A percentile compares a stretch with the other conserved stretches of the same genome.
phyloP scores from a whole-genome alignment of 2,888 invertebrate genomes.

The Mantis religiosa region DNA sequence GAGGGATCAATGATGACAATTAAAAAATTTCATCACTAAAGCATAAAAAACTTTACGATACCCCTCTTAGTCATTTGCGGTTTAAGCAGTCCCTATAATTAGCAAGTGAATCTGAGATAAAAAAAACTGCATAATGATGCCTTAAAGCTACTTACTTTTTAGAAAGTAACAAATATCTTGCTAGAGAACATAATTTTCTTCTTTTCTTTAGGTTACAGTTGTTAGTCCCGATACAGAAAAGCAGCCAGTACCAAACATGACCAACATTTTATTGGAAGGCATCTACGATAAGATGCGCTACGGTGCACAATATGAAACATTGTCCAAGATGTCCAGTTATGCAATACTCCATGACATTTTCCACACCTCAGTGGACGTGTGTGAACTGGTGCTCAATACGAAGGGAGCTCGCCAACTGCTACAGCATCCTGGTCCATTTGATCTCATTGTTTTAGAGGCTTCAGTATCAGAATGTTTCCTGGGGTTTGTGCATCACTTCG shows the following conservation, averaged over 20 bases:
- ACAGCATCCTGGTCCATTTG: slow-evolving; percentile 12
- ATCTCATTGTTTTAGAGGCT: slow-evolving; percentile 19
- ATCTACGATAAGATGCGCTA: not conserved
- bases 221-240: slow-evolving; percentile 17
- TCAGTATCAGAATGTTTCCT: slow-evolving; percentile 2
- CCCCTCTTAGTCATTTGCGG: too few relatives aligned
- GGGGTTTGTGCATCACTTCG: slow-evolving; percentile 38
- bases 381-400: not conserved
- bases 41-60: too few relatives aligned
- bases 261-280: slow-evolving; percentile 12
- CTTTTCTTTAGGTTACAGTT: slow-evolving; percentile 15
- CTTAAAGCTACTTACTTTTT: too few relatives aligned
- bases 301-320: slow-evolving; percentile 28
- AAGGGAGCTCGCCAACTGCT: not conserved
- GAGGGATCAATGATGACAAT: too few relatives aligned
- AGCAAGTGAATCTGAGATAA: too few relatives aligned
- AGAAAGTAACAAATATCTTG: too few relatives aligned
- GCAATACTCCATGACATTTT: not conserved
- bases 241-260: slow-evolving; percentile 3
- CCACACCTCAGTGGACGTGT: not conserved
- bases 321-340: slow-evolving; percentile 26
- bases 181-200: too few relatives aligned
- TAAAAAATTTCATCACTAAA: too few relatives aligned
- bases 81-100: too few relatives aligned
- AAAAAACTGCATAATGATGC: too few relatives aligned